phyloP scores from a whole-genome alignment of 1,140 invertebrate genomes.

The Caenorhabditis brenneri region DNA sequence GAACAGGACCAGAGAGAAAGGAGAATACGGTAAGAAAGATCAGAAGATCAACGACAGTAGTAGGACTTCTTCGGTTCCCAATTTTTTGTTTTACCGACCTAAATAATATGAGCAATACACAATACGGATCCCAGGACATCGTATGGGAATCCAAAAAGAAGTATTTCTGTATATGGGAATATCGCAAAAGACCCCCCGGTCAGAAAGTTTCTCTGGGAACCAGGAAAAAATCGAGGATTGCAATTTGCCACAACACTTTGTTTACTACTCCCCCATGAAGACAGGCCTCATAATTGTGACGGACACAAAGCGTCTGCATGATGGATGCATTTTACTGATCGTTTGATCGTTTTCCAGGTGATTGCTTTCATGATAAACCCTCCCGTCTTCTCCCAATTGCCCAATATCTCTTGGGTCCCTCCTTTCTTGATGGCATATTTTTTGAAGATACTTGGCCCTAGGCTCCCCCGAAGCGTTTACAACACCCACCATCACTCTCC shows the following conservation, averaged over 20 bases:
- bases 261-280: neutral
- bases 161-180: too few species aligned
- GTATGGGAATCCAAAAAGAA: too few species aligned
- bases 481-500: constrained; percentile 35
- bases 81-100: too few species aligned
- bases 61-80: too few species aligned
- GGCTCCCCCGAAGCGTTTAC: neutral
- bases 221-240: neutral
- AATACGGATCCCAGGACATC: too few species aligned
- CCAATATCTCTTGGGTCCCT: neutral
- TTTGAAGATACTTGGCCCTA: too few species aligned
- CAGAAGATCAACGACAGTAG: too few species aligned
- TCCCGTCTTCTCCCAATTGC: neutral
- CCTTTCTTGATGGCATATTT: neutral
- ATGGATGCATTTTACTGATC: neutral
- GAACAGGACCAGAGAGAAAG: too few species aligned
- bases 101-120: too few species aligned
- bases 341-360: constrained; percentile 33
- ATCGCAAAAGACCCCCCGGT: too few species aligned
- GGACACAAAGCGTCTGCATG: neutral
- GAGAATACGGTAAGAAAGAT: too few species aligned
- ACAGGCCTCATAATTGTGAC: neutral
- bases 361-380: neutral
- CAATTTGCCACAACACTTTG: constrained; percentile 4
- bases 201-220: neutral